phyloP scores from a whole-genome alignment of 2,888 invertebrate species.

The Acanthosepion esculentum region DNA sequence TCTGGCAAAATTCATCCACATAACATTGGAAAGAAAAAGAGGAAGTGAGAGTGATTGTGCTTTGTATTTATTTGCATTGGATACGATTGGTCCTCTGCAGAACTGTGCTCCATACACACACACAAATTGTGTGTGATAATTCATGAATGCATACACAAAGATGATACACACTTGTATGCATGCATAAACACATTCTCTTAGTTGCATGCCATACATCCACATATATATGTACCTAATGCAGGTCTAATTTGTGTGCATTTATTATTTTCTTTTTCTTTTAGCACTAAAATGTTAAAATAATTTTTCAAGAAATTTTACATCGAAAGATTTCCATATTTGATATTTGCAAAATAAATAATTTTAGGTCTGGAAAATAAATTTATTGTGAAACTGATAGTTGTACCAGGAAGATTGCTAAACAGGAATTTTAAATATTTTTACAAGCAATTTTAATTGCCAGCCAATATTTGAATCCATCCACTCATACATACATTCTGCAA shows the following conservation, averaged over 20 bases:
- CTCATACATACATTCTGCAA: too few relatives aligned
- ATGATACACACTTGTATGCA: constrained; percentile 8
- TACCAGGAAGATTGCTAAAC: too few relatives aligned
- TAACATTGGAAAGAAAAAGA: background rate
- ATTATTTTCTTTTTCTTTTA: background rate
- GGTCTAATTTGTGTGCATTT: background rate
- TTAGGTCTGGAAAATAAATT: too few relatives aligned
- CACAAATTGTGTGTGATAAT: too few relatives aligned
- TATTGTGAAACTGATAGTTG: too few relatives aligned
- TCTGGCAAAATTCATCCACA: background rate
- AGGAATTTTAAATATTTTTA: too few relatives aligned
- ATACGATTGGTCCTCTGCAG: background rate
- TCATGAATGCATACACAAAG: background rate
- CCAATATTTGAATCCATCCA: too few relatives aligned
- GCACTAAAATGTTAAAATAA: background rate
- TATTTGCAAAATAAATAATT: too few relatives aligned
- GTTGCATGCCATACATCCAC: background rate
- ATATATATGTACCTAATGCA: background rate
- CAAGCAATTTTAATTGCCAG: too few relatives aligned
- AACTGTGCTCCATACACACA: background rate
- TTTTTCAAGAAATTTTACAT: background rate
- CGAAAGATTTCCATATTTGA: background rate
- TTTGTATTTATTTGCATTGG: background rate
- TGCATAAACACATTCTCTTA: background rate
- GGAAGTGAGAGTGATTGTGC: background rate